A percentile compares a stretch with the other conserved stretches of the same genome.
Evolutionary conservation across 2,888 invertebrate species (phyloP).

Genomic region (Griposia aprilina): DNA sequence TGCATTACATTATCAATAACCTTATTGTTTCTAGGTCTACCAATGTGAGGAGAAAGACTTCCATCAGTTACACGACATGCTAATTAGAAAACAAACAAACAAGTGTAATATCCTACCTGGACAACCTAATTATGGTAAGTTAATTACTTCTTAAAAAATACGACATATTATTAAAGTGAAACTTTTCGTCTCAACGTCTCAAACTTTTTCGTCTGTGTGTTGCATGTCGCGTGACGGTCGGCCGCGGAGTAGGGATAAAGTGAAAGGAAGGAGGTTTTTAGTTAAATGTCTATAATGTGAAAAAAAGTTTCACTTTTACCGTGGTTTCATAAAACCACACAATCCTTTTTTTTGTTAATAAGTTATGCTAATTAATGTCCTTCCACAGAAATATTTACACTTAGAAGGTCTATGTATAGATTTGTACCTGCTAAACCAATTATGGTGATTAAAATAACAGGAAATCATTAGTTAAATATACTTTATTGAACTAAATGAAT

Average conservation of each 20-base stretch:
- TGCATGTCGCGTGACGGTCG: too few species aligned
- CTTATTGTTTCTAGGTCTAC: constrained; percentile 91
- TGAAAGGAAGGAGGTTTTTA: too few species aligned
- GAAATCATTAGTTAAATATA: background rate
- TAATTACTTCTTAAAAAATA: background rate
- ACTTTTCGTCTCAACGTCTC: too few species aligned
- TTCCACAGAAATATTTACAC: background rate
- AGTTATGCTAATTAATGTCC: too few species aligned
- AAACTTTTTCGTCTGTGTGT: too few species aligned
- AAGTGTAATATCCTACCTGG: constrained; percentile 96
- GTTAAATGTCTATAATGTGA: too few species aligned
- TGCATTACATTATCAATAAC: background rate
- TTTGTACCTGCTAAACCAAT: background rate
- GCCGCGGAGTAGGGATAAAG: too few species aligned
- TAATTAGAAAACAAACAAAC: constrained; percentile 95
- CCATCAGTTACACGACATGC: constrained; percentile 96
- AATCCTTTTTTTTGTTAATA: too few species aligned
- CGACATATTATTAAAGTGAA: background rate
- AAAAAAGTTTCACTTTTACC: too few species aligned
- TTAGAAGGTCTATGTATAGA: background rate
- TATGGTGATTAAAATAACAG: background rate
- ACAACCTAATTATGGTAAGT: constrained; percentile 95
- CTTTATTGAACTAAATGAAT: background rate
- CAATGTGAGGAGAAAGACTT: constrained; percentile 98
- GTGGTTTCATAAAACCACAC: too few species aligned